Base-by-base conservation (phyloP, 2,888 invertebrate species). In the Volucella inanis region DNA sequence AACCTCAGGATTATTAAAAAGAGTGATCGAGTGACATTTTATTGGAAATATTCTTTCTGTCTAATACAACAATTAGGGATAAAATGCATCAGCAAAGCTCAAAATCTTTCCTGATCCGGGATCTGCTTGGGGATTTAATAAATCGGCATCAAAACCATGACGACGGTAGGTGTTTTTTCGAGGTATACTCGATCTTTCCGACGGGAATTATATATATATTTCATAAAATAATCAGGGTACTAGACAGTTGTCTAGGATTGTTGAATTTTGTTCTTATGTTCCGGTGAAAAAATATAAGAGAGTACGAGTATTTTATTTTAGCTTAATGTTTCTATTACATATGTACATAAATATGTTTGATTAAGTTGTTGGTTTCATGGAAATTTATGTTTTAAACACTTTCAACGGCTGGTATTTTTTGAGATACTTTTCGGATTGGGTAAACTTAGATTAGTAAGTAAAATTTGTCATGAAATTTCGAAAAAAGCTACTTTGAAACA, bases 31-130 rank as follows among this genome's bases (percentile, higher is more conserved):
- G 64, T 75, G 49, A 49, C 31, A 39, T 57, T 38, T 57, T 49
- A 39, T 8, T 9, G 15, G 3, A 49, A 64, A 49, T 12, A 49
- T 31, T 31, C 4, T 64, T 64, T 39, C 22, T 4, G 8, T 22
- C 22, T 22, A 4, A 12, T 18, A 31, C 10, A 38, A 11, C 12
- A 11, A 39, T 41, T 50, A 12, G 2, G 54, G 45, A 52, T 12
- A 87, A 71, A 85, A 92, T 92, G 92, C 95, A 93, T 93, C 94
- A 93, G 92, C 89, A 91, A 88, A 94, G 93, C 88, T 93, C 94
- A 89, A 97, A 97, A 90, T 97, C 97, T 10, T 97, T 97, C 92
- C 92, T 97, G 84, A 97, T 97, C 88, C 95, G 95, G 90, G 97
- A 97, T 91, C 94, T 97, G 57, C 93, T 97, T 68, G 96, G 97